Base-by-base conservation (phyloP, 2,797 vertebrate genomes). In the Tamandua tetradactyla region DNA sequence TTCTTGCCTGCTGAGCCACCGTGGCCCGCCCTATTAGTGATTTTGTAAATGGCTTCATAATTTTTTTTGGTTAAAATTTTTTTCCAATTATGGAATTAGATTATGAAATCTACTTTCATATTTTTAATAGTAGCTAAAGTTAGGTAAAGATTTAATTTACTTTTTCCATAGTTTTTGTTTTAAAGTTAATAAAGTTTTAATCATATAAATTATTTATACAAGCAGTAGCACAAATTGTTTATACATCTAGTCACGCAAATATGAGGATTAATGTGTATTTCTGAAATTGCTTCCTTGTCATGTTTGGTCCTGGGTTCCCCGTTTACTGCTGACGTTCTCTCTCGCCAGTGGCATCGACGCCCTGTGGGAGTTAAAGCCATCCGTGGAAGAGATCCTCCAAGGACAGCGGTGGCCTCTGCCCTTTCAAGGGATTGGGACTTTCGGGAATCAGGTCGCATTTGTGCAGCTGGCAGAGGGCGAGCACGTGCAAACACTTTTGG, bases 381-480 rank as follows among this genome's bases (percentile, higher is more conserved):
- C 97, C 95, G 93, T 99, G 97, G 98, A 98, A 79, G 97, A 99
- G 94, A 98, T 99, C 92, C 98, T 99, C 86, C 97, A 98, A 96
- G 99, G 99, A 98, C 98, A 96, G 97, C 97, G 94, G 2, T 97
- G 99, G 97, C 96, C 98, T 97, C 98, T 99, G 96, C 98, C 99
- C 94, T 99, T 99, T 98, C 98, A 98, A 87, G 99, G 99, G 85
- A 98, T 99, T 72, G 98, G 98, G 97, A 98, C 99, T 96, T 99
- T 99, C 96, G 98, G 94, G 98, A 98, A 99, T 98, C 99, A 99
- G 98, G 98, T 99, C 98, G 99, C 98, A 97, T 99, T 99, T 98
- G 98, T 99, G 92, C 98, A 98, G 93, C 96, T 99, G 96, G 95
- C 97, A 68, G 98, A 98, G 17, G 99, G 99, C 96, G 98, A 98